Conservation (phyloP, 2,113 vertebrate species). For the Gnathonemus longibarbis region DNA sequence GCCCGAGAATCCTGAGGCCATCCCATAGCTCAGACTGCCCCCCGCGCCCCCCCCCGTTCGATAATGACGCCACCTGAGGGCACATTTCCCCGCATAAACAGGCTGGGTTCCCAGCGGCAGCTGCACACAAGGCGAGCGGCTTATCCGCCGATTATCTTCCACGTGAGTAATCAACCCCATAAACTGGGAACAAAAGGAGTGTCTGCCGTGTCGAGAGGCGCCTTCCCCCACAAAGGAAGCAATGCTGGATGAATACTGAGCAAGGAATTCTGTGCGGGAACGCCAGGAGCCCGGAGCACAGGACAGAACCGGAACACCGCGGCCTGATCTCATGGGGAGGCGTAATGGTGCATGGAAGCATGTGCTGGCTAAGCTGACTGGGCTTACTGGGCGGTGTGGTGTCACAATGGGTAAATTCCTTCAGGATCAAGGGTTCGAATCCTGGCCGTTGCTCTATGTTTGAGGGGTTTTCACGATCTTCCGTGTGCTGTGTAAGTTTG, state of each 20-base stretch:
- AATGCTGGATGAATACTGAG: not conserved
- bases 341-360: not conserved
- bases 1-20: not conserved
- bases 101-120: conserved; percentile 8
- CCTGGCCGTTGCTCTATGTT: not conserved
- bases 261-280: not conserved
- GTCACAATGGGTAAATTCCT: not conserved
- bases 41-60: not conserved
- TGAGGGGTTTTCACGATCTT: not conserved
- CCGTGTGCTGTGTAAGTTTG: not conserved
- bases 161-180: conserved; percentile 31
- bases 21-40: not conserved
- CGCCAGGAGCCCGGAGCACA: not conserved
- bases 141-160: conserved; percentile 28
- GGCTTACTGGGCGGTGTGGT: not conserved
- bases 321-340: not conserved
- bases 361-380: not conserved
- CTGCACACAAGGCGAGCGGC: conserved; percentile 20
- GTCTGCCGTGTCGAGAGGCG: not conserved
- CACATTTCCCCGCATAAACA: conserved; percentile 12
- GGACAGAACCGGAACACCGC: too few relatives aligned
- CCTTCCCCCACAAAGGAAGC: not conserved
- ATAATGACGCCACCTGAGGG: not conserved
- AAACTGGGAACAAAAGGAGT: conserved; percentile 8
- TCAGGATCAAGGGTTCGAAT: not conserved